A percentile compares a stretch with the other conserved stretches of the same genome.
phyloP scores from a whole-genome alignment of 2,113 vertebrate species.

The Lathamus discolor region DNA sequence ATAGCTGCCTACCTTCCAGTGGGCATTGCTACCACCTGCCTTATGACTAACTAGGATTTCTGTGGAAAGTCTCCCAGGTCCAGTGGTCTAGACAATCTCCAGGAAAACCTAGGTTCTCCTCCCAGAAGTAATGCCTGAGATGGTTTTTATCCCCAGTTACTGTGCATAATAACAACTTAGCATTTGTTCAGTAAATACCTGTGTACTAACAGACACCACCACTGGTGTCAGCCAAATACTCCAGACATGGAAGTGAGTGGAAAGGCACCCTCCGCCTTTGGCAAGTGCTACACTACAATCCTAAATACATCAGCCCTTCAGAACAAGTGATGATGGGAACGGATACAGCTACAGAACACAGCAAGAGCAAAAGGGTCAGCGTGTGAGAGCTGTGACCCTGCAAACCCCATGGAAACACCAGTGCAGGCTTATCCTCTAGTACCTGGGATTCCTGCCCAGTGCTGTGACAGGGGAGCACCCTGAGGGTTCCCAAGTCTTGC shows the following conservation, averaged over 20 bases:
- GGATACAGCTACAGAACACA: neutral
- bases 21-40: neutral
- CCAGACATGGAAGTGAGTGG: neutral
- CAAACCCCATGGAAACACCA: neutral
- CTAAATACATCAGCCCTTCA: neutral
- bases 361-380: neutral
- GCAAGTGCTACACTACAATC: neutral
- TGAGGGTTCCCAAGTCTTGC: neutral
- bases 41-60: neutral
- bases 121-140: neutral
- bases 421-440: neutral
- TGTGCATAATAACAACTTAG: neutral
- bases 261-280: neutral
- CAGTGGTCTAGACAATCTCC: neutral
- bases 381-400: rapidly evolving
- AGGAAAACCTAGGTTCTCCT: neutral
- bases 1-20: neutral
- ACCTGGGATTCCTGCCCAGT: neutral
- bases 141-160: neutral
- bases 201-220: neutral
- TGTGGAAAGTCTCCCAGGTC: neutral
- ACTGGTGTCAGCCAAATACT: neutral
- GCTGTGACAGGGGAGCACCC: neutral
- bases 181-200: neutral
- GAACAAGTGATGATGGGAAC: rapidly evolving